These are phyloP conservation scores for Brachypteracias leptosomus DNA, from an alignment of 2,113 vertebrate genomes.

Conservation along the genomic window DNA sequence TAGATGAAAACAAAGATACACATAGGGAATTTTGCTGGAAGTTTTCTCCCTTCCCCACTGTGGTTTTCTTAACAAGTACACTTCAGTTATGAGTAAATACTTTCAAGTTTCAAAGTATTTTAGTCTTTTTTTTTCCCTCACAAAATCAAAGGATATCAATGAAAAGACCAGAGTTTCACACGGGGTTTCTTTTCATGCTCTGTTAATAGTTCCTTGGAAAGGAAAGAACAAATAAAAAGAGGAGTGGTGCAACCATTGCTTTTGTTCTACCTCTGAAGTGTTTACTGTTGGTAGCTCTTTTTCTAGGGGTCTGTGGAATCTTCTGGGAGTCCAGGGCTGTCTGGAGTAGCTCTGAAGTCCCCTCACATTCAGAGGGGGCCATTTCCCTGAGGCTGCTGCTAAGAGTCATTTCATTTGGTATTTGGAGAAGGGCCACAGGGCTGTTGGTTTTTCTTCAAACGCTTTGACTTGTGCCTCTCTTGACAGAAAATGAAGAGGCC, in stretches of 20 bases:
- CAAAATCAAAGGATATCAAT: background rate
- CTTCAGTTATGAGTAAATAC: background rate
- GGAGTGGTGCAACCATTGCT: background rate
- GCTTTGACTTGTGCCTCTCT: background rate
- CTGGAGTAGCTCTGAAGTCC: background rate
- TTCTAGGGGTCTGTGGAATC: background rate
- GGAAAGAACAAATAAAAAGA: background rate
- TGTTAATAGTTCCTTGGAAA: background rate
- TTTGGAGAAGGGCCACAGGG: background rate
- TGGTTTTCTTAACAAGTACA: background rate
- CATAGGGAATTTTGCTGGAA: rapidly evolving
- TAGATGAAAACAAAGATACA: background rate
- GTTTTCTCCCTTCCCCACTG: no score
- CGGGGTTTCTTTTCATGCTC: background rate
- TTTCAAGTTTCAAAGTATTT: background rate
- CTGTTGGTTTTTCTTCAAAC: background rate
- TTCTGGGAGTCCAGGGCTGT: background rate
- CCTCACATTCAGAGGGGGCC: background rate
- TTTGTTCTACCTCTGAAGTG: background rate
- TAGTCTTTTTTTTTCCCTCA: background rate
- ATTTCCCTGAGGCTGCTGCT: background rate
- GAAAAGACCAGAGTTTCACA: background rate
- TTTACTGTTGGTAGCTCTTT: background rate
- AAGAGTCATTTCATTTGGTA: background rate
- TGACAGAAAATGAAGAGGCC: slow-evolving; percentile 16